Percentiles rank a stretch among this genome's conserved stretches.
phyloP scores from a whole-genome alignment of 2,888 invertebrate genomes.

The Tethea ocularis region DNA sequence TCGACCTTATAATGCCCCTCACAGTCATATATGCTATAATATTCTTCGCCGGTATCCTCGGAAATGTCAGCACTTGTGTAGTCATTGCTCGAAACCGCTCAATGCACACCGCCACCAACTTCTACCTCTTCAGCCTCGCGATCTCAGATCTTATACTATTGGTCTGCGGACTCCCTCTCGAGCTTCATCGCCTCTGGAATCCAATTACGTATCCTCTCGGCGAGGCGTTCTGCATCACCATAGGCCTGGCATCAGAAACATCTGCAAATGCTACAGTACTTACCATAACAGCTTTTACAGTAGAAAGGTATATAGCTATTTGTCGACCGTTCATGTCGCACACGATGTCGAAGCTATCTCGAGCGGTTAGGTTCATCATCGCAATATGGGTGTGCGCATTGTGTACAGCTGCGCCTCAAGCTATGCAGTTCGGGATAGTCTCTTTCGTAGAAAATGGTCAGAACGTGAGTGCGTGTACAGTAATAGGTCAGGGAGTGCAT shows the following conservation, averaged over 20 bases:
- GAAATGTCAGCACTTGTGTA: slow-evolving; percentile 91
- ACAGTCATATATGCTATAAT: slow-evolving; percentile 87
- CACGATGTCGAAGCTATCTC: slow-evolving; percentile 91
- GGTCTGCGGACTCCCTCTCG: slow-evolving; percentile 90
- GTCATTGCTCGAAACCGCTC: slow-evolving; percentile 90
- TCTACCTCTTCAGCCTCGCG: slow-evolving; percentile 91
- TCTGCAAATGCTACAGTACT: slow-evolving; percentile 93
- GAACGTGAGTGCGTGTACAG: slow-evolving; percentile 82
- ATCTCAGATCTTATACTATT: slow-evolving; percentile 90
- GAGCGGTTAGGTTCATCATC: slow-evolving; percentile 90
- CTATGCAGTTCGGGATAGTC: slow-evolving; percentile 91
- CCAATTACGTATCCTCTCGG: slow-evolving; percentile 90
- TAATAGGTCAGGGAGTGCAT: slow-evolving; percentile 83
- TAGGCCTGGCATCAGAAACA: slow-evolving; percentile 92
- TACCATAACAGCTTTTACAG: slow-evolving; percentile 94
- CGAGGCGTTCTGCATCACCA: slow-evolving; percentile 89
- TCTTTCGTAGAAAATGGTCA: slow-evolving; percentile 70
- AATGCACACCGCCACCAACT: slow-evolving; percentile 94
- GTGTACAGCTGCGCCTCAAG: slow-evolving; percentile 90
- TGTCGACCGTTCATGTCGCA: slow-evolving; percentile 93
- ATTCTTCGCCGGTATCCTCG: slow-evolving; percentile 89
- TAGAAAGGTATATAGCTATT: slow-evolving; percentile 94
- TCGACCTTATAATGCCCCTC: slow-evolving; percentile 86
- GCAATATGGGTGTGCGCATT: slow-evolving; percentile 92
- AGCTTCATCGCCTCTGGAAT: slow-evolving; percentile 90